phyloP scores from a whole-genome alignment of 2,797 vertebrate genomes.

The Syngnathus rostellatus region DNA sequence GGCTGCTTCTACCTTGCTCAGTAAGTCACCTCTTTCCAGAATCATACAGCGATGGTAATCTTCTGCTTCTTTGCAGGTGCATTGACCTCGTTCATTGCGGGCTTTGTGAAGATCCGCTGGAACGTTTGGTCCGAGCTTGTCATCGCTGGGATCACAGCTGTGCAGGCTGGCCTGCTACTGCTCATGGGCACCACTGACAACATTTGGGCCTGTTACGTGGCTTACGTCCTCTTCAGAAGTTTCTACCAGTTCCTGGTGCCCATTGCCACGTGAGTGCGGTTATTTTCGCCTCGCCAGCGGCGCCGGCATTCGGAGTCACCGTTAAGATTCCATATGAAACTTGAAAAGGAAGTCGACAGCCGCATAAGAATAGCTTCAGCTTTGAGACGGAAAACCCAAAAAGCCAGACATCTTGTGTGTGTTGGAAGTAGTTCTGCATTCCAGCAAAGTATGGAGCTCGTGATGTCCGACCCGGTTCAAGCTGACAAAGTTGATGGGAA shows the following conservation, averaged over 20 bases:
- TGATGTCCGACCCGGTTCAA: no score
- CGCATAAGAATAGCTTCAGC: no score
- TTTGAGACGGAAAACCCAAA: no score
- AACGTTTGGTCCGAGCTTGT: slow-evolving; percentile 83
- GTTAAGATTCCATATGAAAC: no score
- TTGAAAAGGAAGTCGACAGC: background rate
- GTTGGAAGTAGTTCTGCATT: no score
- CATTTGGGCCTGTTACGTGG: slow-evolving; percentile 84
- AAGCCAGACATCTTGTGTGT: no score
- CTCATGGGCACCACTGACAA: slow-evolving; percentile 70
- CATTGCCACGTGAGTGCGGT: slow-evolving; percentile 82
- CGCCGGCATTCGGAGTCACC: no score
- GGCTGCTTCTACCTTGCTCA: slow-evolving; percentile 81
- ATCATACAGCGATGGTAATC: background rate
- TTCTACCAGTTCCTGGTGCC: slow-evolving; percentile 93
- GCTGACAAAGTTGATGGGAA: no score
- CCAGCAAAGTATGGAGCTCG: no score
- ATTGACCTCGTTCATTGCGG: slow-evolving; percentile 72
- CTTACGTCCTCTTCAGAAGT: slow-evolving; percentile 81
- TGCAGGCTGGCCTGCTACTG: slow-evolving; percentile 79
- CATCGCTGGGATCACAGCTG: slow-evolving; percentile 72
- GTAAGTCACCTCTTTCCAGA: slow-evolving; percentile 48
- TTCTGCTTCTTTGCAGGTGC: slow-evolving; percentile 67
- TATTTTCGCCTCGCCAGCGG: background rate
- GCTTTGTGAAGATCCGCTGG: slow-evolving; percentile 83